A percentile compares a stretch with the other conserved stretches of the same genome.
phyloP scores from a whole-genome alignment of 2,797 vertebrate species.

The Onychomys arenicola region DNA sequence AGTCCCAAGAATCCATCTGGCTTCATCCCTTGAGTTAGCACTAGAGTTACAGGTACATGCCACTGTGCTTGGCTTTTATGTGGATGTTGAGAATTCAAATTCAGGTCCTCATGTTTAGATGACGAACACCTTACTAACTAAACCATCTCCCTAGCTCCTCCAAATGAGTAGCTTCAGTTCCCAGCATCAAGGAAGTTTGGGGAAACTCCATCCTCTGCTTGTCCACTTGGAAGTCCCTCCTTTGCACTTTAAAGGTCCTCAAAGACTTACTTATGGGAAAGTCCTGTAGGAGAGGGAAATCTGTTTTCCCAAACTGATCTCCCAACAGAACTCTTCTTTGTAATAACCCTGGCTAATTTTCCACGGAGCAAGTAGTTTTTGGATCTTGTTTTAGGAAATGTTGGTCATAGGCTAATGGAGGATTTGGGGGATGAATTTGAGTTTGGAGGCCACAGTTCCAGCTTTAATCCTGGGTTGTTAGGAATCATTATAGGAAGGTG shows the following conservation, averaged over 20 bases:
- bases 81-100: background rate
- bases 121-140: background rate
- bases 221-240: background rate
- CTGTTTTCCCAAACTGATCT: slow-evolving; percentile 30
- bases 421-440: slow-evolving; percentile 36
- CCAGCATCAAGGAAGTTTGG: background rate
- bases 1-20: too few relatives aligned
- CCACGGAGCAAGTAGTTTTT: background rate
- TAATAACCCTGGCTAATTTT: slow-evolving; percentile 15
- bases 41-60: too few relatives aligned
- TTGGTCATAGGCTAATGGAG: background rate
- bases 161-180: slow-evolving; percentile 55
- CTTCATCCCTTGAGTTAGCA: background rate
- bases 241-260: background rate
- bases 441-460: background rate
- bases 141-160: background rate
- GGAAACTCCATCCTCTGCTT: background rate
- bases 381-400: slow-evolving; percentile 34
- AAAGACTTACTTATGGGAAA: background rate
- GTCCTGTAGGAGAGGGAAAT: background rate
- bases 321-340: background rate
- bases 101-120: background rate
- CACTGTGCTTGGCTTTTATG: background rate
- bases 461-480: slow-evolving; percentile 53
- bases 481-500: slow-evolving; percentile 54